Evolutionary conservation across 1,140 invertebrate species (phyloP), one percentile per base, ranked within the genome.

Genomic region (Drosophila saltans): DNA sequence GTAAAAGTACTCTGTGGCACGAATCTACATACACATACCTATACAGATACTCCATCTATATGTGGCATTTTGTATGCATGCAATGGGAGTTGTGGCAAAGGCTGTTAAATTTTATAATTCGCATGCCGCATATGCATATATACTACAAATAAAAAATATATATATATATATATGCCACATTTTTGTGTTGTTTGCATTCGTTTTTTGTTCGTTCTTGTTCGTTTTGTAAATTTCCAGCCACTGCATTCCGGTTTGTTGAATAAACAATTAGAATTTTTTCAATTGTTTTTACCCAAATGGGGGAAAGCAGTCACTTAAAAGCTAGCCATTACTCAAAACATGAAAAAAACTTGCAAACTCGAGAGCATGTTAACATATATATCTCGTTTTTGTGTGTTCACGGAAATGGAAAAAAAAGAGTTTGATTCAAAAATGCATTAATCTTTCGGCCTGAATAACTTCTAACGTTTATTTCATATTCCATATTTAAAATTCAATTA

Each of bases 321-420:
- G 55, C 36, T 67, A 64, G 70, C 72, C 73, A 79, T 79, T 76
- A 81, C 82, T 82, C 83, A 82, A 82, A 82, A 88, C 79, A 75
- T 30, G n/a, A 39, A 57, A n/a, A 16, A 52, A 52, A 52, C 33
- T 36, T 52, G 56, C 30, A 36, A 36, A 52, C 45, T 26, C 45
- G 24, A 26, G 24, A 26, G 45, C 45, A 52, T 52, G 21, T 52
- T 52, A 52, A 52, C 45, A 26, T 26, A 52, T 52, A 2, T 52
- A 9, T 40, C 39, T 36, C 6, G 45, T 26, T 52, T 9, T 52
- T 52, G 21, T 52, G 21, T 52, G 21, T 52, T 52, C 1, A 10
- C 45, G 45, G 45, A 52, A 52, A 52, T 52, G 45, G 21, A n/a
- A 24, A 52, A 52, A 52, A 3, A 3, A n/a, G 24, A 52, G 8